Evolutionary conservation across 2,888 invertebrate genomes (phyloP).

Genomic region (Scaptomyza reducta): DNA sequence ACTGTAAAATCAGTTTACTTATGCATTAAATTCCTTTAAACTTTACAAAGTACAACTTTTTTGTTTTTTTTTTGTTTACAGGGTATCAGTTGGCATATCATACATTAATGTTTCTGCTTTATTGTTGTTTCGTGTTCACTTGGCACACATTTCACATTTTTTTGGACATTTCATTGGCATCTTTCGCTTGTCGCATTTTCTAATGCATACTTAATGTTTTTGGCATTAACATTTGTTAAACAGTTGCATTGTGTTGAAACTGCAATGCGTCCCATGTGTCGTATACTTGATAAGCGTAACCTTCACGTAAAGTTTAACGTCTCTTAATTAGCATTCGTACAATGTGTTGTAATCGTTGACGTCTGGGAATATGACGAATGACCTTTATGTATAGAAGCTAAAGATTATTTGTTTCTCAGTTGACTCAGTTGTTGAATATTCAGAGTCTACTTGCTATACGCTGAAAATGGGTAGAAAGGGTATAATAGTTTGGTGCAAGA

Average conservation of each 20-base stretch:
- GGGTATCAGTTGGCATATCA: constrained; percentile 18
- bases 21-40: no score
- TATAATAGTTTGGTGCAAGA: no score
- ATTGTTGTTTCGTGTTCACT: constrained; percentile 60
- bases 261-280: constrained; percentile 27
- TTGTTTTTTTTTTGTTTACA: neutral
- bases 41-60: neutral
- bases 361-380: neutral
- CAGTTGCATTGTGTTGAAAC: neutral
- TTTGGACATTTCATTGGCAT: constrained; percentile 65
- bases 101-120: no score
- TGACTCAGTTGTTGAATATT: neutral
- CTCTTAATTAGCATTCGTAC: constrained; percentile 6
- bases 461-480: no score
- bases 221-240: constrained; percentile 46
- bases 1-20: no score
- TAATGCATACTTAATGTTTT: constrained; percentile 39
- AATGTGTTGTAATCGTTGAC: neutral
- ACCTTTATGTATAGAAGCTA: neutral
- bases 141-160: constrained; percentile 63
- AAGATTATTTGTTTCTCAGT: neutral
- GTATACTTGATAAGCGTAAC: constrained; percentile 44
- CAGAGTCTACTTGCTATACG: no score
- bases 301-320: constrained; percentile 19
- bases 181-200: constrained; percentile 31